phyloP scores from a whole-genome alignment of 1,140 invertebrate species.

The Coenobita brevimanus region DNA sequence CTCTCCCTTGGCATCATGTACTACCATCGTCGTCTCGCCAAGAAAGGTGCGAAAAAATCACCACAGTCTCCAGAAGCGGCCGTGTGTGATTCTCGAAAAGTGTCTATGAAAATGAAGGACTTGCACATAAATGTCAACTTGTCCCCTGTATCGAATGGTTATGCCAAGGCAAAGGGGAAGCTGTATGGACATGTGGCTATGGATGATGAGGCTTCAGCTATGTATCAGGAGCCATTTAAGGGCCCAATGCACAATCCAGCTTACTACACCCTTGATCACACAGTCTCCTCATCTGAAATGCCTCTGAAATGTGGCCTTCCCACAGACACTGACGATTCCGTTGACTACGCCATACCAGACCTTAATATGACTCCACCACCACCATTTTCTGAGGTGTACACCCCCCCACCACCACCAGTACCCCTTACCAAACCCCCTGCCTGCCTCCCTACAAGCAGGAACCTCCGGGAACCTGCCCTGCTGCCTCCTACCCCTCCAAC shows the following conservation, averaged over 20 bases:
- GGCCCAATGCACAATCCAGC: constrained; percentile 68
- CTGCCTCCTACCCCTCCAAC: constrained; percentile 56
- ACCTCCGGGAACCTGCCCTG: background rate
- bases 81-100: constrained; percentile 42
- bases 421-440: constrained; percentile 45
- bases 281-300: constrained; percentile 77
- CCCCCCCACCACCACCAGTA: constrained; percentile 68
- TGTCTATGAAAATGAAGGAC: constrained; percentile 72
- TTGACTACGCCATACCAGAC: constrained; percentile 58
- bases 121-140: constrained; percentile 71
- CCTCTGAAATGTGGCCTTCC: constrained; percentile 74
- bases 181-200: constrained; percentile 77
- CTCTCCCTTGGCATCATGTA: constrained; percentile 46
- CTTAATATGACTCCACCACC: constrained; percentile 75
- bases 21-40: constrained; percentile 48
- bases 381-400: constrained; percentile 78
- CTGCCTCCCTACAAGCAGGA: background rate
- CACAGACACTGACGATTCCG: constrained; percentile 65
- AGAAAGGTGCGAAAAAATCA: constrained; percentile 31
- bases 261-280: constrained; percentile 70
- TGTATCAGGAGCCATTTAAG: constrained; percentile 73
- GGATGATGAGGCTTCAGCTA: constrained; percentile 75
- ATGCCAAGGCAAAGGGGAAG: constrained; percentile 75
- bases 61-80: constrained; percentile 1
- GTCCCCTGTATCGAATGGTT: constrained; percentile 52